phyloP scores from a whole-genome alignment of 2,797 vertebrate genomes.

The Chaetophractus vellerosus region DNA sequence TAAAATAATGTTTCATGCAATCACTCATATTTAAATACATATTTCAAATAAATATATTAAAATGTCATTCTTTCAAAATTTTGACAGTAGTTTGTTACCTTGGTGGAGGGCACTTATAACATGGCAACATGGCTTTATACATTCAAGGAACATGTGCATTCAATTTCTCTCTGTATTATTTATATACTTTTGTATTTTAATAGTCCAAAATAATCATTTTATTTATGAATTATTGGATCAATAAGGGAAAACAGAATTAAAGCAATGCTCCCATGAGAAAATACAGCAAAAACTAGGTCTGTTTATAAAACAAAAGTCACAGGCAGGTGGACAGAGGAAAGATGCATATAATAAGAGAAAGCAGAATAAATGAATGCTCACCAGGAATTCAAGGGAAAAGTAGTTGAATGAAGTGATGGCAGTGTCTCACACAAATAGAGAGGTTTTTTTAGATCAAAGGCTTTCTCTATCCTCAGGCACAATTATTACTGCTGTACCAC shows the following conservation, averaged over 20 bases:
- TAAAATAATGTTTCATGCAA: background rate
- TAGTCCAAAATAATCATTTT: background rate
- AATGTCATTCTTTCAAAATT: background rate
- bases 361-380: conserved; percentile 77
- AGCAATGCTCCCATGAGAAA: conserved; percentile 8
- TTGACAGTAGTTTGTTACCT: background rate
- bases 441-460: conserved; percentile 54
- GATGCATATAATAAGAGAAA: conserved; percentile 79
- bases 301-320: conserved; percentile 48
- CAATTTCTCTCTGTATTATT: background rate
- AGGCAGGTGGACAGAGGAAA: background rate
- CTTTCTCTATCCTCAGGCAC: conserved; percentile 78
- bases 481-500: conserved; percentile 83
- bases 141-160: background rate
- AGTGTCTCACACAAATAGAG: conserved; percentile 68
- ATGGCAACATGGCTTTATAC: background rate
- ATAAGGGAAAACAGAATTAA: background rate
- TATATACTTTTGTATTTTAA: conserved; percentile 35
- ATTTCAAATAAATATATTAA: background rate
- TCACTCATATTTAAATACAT: background rate
- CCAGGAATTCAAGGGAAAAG: conserved; percentile 36
- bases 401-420: conserved; percentile 70
- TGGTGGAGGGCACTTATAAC: background rate
- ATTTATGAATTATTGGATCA: conserved; percentile 12
- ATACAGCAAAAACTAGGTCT: background rate